Base-by-base conservation (phyloP, 1,140 invertebrate genomes). In the Drosophila orosa region DNA sequence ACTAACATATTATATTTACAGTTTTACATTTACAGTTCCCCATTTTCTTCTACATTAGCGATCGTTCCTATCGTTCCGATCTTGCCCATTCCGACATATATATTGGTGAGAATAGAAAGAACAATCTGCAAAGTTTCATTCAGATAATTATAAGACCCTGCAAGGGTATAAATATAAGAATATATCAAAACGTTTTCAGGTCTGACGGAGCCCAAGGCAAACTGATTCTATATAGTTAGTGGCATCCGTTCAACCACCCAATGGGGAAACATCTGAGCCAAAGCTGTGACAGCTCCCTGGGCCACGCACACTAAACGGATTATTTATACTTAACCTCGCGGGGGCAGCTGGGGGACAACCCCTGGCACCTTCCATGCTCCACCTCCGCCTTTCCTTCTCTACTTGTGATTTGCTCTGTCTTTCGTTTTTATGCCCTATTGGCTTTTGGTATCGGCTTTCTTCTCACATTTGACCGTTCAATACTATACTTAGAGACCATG, bases 321-420 rank as follows among this genome's bases (percentile, higher is more conserved):
- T 87, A 89, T 78, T 84, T 77, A 84, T 89, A 84, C 84, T 87
- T 87, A 87, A 74, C 84, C 84, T 77, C 75, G 66, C 59, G 52
- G 74, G 55, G 52, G 33, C 33, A 33, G 29, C 24, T 66, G 60
- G 61, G 44, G 65, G 65, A 44, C 60, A 52, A 61, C 31, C 58
- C 17, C 45, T 27, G 31, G 45, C 45, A 59, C 59, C 52, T 39
- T 22, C 17, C n/a, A 33, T 22, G 22, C 45, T 17, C 24, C 55
- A 25, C 35, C 39, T 45, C 35, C 55, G 27, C 24, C 44, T 44
- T 33, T 24, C 39, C 25, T 35, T 17, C 35, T 33, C 25, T 35
- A 5, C n/a, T 67, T 12, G 45, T 65, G 50, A 58, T 67, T 73
- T 68, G 33, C 48, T 58, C 56, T 62, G 56, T 39, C 57, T 40